A percentile compares a stretch with the other conserved stretches of the same genome.
These are phyloP conservation scores for Podarcis raffonei DNA, from an alignment of 2,113 vertebrate genomes.

Conservation along the genomic window DNA sequence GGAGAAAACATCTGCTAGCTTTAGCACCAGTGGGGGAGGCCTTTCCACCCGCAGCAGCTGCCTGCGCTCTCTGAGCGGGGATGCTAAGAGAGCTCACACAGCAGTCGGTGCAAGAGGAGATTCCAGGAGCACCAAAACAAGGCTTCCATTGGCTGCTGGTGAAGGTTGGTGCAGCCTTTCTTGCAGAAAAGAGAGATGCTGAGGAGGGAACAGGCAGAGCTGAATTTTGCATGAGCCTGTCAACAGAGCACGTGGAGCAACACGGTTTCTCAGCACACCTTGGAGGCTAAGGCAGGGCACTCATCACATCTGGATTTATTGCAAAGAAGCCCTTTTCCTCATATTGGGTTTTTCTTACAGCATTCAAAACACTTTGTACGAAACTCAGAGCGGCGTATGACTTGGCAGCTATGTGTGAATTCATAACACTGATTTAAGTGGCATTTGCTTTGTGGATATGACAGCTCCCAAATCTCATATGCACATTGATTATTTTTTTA, in stretches of 20 bases:
- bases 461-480: neutral
- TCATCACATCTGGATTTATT: conserved; percentile 40
- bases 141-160: conserved; percentile 51
- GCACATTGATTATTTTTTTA: neutral
- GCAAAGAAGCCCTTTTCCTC: neutral
- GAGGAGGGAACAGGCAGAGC: conserved; percentile 42
- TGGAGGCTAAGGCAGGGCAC: conserved; percentile 16
- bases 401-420: neutral
- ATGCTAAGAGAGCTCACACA: conserved; percentile 2
- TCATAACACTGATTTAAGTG: neutral
- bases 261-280: neutral
- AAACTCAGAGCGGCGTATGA: fast-evolving
- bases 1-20: conserved; percentile 51
- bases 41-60: conserved; percentile 27
- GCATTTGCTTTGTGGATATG: neutral
- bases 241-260: neutral
- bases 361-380: neutral
- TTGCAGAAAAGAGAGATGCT: conserved; percentile 36
- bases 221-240: conserved; percentile 77
- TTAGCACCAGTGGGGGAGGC: conserved; percentile 33
- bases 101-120: neutral
- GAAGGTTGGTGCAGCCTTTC: conserved; percentile 66
- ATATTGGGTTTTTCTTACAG: conserved; percentile 24
- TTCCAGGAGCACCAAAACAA: conserved; percentile 53
- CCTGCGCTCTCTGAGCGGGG: conserved; percentile 40